phyloP scores from a whole-genome alignment of 2,797 vertebrate species.

The Gallinago solitaria region DNA sequence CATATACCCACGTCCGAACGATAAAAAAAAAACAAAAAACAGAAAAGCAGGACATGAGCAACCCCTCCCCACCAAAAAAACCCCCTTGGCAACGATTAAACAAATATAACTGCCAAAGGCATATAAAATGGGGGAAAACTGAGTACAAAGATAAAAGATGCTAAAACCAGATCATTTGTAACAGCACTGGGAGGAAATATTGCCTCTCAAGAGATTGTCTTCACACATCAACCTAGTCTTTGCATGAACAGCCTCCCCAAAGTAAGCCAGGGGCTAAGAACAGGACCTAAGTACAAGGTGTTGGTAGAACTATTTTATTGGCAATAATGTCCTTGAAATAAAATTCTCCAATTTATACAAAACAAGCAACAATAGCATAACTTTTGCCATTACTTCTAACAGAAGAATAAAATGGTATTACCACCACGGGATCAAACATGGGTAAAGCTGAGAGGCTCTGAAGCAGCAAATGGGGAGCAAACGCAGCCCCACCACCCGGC shows the following conservation, averaged over 20 bases:
- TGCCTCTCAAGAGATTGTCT: neutral
- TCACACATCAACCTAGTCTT: neutral
- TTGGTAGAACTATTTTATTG: neutral
- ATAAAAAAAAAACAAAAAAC: too few relatives aligned
- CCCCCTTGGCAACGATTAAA: neutral
- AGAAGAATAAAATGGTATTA: neutral
- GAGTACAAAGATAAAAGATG: neutral
- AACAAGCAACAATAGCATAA: neutral
- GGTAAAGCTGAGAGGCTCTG: neutral
- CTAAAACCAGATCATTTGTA: neutral
- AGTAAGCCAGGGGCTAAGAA: neutral
- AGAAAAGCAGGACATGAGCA: neutral
- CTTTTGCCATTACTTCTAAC: neutral
- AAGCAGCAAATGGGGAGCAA: neutral
- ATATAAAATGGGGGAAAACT: neutral
- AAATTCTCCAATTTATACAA: neutral
- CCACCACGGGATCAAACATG: neutral
- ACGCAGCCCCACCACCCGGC: fast-evolving
- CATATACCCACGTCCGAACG: neutral
- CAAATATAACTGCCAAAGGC: neutral
- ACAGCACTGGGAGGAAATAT: neutral
- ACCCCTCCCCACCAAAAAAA: neutral
- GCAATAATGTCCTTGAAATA: neutral
- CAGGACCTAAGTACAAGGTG: neutral
- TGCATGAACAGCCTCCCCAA: neutral